These are phyloP conservation scores for Silurus meridionalis DNA, from an alignment of 2,113 vertebrate genomes.

Conservation along the genomic window DNA sequence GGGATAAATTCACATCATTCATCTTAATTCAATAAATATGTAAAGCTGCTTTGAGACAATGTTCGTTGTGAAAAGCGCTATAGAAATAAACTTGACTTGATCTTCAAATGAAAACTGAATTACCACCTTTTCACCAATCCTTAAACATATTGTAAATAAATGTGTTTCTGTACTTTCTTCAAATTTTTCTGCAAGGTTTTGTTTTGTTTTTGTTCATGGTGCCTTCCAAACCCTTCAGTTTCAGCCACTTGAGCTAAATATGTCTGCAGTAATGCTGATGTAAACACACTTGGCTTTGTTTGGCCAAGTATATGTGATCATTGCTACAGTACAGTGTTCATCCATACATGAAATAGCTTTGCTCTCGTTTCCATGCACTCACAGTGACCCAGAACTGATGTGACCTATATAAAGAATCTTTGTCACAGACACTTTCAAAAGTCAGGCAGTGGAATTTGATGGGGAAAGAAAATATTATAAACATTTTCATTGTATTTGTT, in stretches of 20 bases:
- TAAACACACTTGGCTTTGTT: not conserved
- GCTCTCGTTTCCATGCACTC: not conserved
- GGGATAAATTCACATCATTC: too few species aligned
- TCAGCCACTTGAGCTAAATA: not conserved
- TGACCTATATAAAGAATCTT: not conserved
- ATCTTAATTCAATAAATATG: too few species aligned
- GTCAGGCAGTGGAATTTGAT: not conserved
- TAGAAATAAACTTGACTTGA: too few species aligned
- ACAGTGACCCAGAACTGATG: not conserved
- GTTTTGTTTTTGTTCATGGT: not conserved
- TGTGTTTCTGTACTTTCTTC: not conserved
- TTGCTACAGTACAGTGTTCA: not conserved
- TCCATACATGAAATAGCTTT: not conserved
- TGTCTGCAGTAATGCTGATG: not conserved
- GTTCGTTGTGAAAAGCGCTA: too few species aligned
- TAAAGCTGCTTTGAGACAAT: too few species aligned
- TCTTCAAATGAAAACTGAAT: not conserved
- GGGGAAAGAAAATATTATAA: not conserved
- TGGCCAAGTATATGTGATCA: not conserved
- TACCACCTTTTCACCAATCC: not conserved
- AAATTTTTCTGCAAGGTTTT: not conserved
- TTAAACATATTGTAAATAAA: not conserved
- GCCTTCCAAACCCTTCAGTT: not conserved
- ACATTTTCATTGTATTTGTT: not conserved
- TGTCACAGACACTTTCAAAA: not conserved